phyloP scores from a whole-genome alignment of 2,888 invertebrate species.

The Nycteola revayana region DNA sequence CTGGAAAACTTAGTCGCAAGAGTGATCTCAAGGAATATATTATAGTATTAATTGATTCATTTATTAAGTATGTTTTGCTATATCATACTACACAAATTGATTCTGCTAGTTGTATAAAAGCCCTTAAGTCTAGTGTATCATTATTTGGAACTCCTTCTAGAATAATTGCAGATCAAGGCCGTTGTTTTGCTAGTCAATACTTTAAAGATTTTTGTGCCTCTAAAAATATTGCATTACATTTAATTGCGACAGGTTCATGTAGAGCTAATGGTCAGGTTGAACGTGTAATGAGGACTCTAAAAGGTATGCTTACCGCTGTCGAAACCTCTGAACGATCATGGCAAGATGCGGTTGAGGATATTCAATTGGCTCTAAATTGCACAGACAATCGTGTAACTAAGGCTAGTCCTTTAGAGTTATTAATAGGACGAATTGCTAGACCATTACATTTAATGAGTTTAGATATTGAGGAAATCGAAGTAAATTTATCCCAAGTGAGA shows the following conservation, averaged over 20 bases:
- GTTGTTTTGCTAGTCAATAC: slow-evolving; percentile 5
- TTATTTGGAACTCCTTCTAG: slow-evolving; percentile 5
- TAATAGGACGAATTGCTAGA: slow-evolving; percentile 2
- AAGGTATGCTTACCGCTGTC: too few species aligned
- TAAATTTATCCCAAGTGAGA: too few species aligned
- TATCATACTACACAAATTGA: not conserved
- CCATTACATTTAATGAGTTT: not conserved
- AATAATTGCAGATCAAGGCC: slow-evolving; percentile 4
- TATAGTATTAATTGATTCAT: slow-evolving; percentile 2
- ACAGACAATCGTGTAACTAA: not conserved
- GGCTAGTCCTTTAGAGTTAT: too few species aligned
- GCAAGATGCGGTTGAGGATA: not conserved
- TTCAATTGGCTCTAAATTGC: slow-evolving; percentile 3
- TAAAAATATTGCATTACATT: slow-evolving; percentile 19
- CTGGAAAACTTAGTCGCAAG: slow-evolving; percentile 6
- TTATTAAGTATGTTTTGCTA: slow-evolving; percentile 3
- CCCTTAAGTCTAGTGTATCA: too few species aligned
- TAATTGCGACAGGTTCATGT: slow-evolving; percentile 24
- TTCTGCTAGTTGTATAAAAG: not conserved
- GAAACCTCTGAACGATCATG: slow-evolving; percentile 1
- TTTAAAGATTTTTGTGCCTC: slow-evolving; percentile 17
- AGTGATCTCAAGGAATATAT: slow-evolving; percentile 4
- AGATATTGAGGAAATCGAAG: not conserved
- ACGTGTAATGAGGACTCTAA: slow-evolving; percentile 24
- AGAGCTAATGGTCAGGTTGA: slow-evolving; percentile 31